These are phyloP conservation scores for Saiga tatarica DNA, from an alignment of 2,113 vertebrate species.

Conservation along the genomic window DNA sequence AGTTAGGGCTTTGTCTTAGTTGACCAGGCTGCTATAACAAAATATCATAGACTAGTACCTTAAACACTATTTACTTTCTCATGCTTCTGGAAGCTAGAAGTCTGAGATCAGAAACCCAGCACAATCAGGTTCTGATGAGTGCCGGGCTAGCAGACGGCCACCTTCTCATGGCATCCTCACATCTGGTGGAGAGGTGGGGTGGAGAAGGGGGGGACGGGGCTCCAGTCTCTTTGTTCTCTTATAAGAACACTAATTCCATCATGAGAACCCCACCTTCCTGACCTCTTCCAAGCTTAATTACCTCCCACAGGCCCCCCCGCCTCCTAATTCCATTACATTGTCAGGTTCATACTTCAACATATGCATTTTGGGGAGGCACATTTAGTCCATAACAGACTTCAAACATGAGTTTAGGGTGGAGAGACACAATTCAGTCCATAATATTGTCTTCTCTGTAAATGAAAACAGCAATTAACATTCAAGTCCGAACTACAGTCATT, in stretches of 20 bases:
- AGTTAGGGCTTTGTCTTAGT: neutral
- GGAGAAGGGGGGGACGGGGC: rapidly evolving
- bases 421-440: neutral
- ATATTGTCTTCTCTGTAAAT: neutral
- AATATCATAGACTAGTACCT: neutral
- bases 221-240: neutral
- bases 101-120: neutral
- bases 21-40: neutral
- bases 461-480: neutral
- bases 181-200: neutral
- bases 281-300: neutral
- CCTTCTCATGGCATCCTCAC: neutral
- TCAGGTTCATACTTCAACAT: neutral
- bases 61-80: neutral
- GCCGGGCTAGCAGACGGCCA: neutral
- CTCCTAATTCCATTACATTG: neutral
- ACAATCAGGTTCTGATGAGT: neutral
- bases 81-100: neutral
- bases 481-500: neutral
- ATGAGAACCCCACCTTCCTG: neutral
- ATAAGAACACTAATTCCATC: neutral
- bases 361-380: neutral
- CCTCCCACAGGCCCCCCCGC: neutral
- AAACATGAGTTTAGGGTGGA: neutral
- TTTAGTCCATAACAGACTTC: neutral